Base-by-base conservation (phyloP, 2,888 invertebrate species). In the Agrochola lychnidis region DNA sequence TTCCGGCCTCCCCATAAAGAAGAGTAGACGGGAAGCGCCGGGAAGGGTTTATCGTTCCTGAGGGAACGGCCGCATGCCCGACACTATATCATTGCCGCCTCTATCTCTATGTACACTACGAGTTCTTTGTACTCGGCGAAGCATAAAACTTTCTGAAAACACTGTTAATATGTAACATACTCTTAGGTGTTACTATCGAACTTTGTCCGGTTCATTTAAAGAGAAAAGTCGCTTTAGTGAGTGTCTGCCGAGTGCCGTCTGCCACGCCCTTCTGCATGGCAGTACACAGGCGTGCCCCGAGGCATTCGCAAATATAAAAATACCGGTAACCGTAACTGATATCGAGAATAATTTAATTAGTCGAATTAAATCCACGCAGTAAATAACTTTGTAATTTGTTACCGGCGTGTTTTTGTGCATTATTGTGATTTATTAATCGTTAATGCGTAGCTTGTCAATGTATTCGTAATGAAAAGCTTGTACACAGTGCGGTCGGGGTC, bases 1-100 rank as follows among this genome's bases (percentile, higher is more conserved):
- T 95, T 95, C 95, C 95, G 95, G 94, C 95, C 96, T 96, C 93
- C 94, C 95, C 96, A 96, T 96, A 96, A 96, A 96, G 96, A 96
- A 96, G 96, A 96, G 96, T 94, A 95, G 94, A 94, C 94, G 95
- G 96, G 95, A 95, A 95, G 96, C 94, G 92, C 88, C 92, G 93
- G 94, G 96, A 95, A 95, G 96, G 96, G 96, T 96, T 96, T 96
- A 96, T 96, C 95, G 96, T 93, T 92, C 96, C 96, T 94, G 90
- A 92, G 96, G 96, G 96, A 96, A 89, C 94, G 91, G 91, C 94
- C 94, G 94, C 93, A 91, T 93, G 95, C 95, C 96, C 95, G 94
- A 90, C 96, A 96, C 96, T 96, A 96, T 95, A 96, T 96, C 96
- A 96, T 96, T 96, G 95, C 94, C 92, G 92, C 92, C 92, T 95